Percentiles rank a stretch among this genome's conserved stretches.
Conservation (phyloP, 2,113 vertebrate species). For the Forbesichthys agassizii region DNA sequence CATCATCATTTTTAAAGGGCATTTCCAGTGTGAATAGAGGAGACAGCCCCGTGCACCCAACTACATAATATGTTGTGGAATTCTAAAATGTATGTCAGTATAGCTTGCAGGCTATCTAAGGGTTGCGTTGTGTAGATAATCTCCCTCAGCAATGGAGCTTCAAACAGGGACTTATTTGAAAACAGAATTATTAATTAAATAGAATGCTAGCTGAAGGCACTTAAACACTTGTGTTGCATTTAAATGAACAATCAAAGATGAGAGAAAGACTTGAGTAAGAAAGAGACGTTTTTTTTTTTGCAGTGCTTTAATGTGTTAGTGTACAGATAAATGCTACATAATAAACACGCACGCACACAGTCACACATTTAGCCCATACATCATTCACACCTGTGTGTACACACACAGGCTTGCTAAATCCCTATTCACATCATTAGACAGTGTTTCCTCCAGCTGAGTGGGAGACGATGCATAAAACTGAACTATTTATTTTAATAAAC, state of each 20-base stretch:
- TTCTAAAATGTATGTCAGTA: background rate
- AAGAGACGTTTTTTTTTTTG: background rate
- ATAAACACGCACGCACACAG: constrained; percentile 19
- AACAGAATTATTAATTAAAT: background rate
- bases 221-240: background rate
- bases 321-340: constrained; percentile 62
- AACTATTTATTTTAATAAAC: constrained; percentile 38
- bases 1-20: background rate
- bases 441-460: constrained; percentile 36
- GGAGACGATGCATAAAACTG: constrained; percentile 47
- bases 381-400: constrained; percentile 8
- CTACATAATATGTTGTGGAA: background rate
- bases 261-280: background rate
- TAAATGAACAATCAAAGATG: background rate
- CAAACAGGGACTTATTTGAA: no score
- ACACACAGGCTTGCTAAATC: constrained; percentile 31
- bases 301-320: constrained; percentile 65
- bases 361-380: background rate
- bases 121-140: no score
- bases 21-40: background rate
- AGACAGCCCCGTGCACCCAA: background rate
- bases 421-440: constrained; percentile 55
- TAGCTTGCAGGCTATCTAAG: background rate
- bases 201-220: background rate
- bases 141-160: no score